Evolutionary conservation across 64 coral and sea anemone species (phyloP).

Genomic region (Cladopsammia gracilis): DNA sequence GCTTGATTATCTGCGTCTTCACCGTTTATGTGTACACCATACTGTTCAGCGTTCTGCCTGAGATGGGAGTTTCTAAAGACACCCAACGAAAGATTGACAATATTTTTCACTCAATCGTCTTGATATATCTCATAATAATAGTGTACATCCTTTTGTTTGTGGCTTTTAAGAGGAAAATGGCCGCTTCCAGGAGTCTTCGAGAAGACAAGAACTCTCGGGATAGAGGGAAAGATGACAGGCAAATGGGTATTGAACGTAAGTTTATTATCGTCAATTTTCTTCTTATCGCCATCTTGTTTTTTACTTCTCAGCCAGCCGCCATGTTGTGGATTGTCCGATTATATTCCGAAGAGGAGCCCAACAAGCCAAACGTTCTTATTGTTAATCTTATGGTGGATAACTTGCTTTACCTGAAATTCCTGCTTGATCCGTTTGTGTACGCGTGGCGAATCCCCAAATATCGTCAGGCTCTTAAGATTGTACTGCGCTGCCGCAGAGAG

Average conservation of each 20-base stretch:
- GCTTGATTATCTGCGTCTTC: conserved; percentile 11
- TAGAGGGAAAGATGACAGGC: neutral
- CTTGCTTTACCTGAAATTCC: conserved; percentile 52
- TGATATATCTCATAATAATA: neutral
- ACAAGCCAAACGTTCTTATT: neutral
- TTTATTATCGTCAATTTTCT: conserved; percentile 56
- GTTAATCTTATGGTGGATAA: conserved; percentile 45
- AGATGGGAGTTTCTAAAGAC: conserved; percentile 9
- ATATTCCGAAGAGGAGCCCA: neutral
- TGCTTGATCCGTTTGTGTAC: conserved; percentile 62
- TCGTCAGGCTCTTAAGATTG: conserved; percentile 10
- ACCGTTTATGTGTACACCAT: neutral
- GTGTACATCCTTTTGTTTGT: conserved; percentile 31
- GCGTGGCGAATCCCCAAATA: conserved; percentile 68
- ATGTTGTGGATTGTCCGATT: conserved; percentile 37
- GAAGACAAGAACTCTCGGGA: neutral
- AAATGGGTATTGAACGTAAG: neutral
- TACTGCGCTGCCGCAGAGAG: neutral
- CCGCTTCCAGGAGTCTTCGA: neutral
- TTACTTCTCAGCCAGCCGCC: conserved; percentile 11
- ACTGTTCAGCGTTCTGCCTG: neutral
- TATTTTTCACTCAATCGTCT: conserved; percentile 12
- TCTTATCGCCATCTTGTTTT: conserved; percentile 14
- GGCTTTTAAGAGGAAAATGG: conserved; percentile 25
- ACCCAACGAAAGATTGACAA: conserved; percentile 8